phyloP scores from a whole-genome alignment of 1,140 invertebrate genomes.

The Apis laboriosa region DNA sequence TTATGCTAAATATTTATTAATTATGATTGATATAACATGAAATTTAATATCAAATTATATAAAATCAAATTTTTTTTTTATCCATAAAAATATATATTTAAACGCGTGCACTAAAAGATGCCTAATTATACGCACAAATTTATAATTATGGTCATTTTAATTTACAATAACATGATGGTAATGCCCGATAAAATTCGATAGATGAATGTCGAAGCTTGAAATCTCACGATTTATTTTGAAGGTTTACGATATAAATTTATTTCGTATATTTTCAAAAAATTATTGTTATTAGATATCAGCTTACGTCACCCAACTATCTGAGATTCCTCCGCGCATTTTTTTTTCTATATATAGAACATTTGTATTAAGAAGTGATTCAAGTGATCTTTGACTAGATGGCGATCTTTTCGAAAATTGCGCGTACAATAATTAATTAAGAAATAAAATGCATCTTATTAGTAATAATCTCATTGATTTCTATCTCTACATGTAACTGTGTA shows the following conservation, averaged over 20 bases:
- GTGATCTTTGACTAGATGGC: conserved; percentile 48
- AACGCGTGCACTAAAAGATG: conserved; percentile 31
- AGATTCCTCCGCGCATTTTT: conserved; percentile 31
- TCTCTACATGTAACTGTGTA: conserved; percentile 41
- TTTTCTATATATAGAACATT: not conserved
- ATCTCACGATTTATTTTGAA: not conserved
- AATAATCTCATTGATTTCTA: conserved; percentile 48
- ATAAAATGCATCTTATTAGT: conserved; percentile 46
- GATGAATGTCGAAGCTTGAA: conserved; percentile 32
- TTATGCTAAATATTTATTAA: not conserved
- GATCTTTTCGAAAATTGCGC: conserved; percentile 53
- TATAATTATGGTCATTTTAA: conserved; percentile 4
- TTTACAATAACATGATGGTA: conserved; percentile 27
- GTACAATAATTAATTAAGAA: conserved; percentile 24
- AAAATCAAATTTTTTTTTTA: not conserved
- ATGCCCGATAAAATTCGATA: conserved; percentile 42
- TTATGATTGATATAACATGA: not conserved
- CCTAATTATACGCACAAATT: conserved; percentile 24
- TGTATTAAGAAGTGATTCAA: conserved; percentile 34
- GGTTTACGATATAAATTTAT: not conserved
- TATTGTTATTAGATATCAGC: conserved; percentile 18
- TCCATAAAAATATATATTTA: not conserved
- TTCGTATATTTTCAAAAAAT: not conserved
- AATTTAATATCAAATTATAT: not conserved
- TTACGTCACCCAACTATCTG: conserved; percentile 44